Evolutionary conservation across 2,113 vertebrate species (phyloP), one percentile per base, ranked within the genome.

Genomic region (Paratilapia polleni): DNA sequence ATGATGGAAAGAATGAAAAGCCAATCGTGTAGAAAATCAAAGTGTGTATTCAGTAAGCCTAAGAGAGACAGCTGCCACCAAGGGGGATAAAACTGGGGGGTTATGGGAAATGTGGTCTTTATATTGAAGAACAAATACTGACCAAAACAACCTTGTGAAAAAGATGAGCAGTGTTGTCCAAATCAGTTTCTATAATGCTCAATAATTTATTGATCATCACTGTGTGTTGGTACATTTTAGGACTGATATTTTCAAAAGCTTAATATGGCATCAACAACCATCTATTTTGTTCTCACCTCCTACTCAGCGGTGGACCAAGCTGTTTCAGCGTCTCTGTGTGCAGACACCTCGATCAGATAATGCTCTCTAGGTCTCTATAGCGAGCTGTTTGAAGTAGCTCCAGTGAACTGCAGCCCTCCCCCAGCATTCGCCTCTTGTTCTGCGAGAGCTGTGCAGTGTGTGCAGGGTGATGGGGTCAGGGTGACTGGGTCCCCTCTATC

Each of bases 401-500:
- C 82, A 88, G 88, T 89, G 87, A 92, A 89, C 88, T 22, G 57
- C 49, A 38, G 74, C 89, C 78, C 87, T 59, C 87, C 88, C 83
- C 90, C 86, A 77, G 88, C 88, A 85, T 80, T 81, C 9, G 59
- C 87, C 91, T 92, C 94, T 90, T 93, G 91, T 94, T 94, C 93
- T 57, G 84, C 36, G 36, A 88, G 89, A 91, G 80, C 90, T 78
- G 93, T 85, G 88, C 84, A 77, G 86, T 92, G 91, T 93, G 93
- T 91, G 93, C 36, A 81, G 89, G 94, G 90, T 89, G 90, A 91
- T 36, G 15, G 31, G 93, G 94, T 95, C 93, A 94, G 87, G 94
- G 94, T 92, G 92, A 94, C 88, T 80, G 90, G 91, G 93, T 92
- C 85, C 86, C 90, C 91, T 89, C 90, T 86, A 95, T 95, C 92